A percentile compares a stretch with the other conserved stretches of the same genome.
phyloP scores from a whole-genome alignment of 2,888 invertebrate species.

The Philonicus albiceps region DNA sequence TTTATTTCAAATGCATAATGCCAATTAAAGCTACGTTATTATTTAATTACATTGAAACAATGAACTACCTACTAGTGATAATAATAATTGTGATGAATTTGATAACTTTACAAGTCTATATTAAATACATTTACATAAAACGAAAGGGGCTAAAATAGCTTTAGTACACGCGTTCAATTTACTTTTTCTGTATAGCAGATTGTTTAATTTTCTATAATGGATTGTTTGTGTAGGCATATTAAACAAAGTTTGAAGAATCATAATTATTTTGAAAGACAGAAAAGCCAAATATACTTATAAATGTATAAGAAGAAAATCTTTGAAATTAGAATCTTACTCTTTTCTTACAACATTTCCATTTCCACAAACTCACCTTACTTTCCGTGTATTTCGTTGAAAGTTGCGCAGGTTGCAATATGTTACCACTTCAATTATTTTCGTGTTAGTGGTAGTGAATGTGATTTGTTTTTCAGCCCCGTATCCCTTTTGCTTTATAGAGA shows the following conservation, averaged over 20 bases:
- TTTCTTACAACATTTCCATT: not conserved
- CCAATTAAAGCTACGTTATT: too few species aligned
- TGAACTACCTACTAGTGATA: too few species aligned
- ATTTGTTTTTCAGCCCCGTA: not conserved
- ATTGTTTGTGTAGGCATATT: too few species aligned
- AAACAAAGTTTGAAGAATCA: not conserved
- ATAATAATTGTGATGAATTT: too few species aligned
- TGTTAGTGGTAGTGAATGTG: not conserved
- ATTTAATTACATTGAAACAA: too few species aligned
- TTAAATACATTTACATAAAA: too few species aligned
- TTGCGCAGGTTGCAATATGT: not conserved
- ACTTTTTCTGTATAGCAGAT: too few species aligned
- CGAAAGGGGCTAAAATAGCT: too few species aligned
- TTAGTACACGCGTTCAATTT: too few species aligned
- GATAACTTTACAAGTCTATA: too few species aligned
- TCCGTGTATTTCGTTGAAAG: not conserved
- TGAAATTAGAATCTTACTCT: not conserved
- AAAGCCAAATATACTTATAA: not conserved
- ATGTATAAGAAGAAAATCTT: not conserved
- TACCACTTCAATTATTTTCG: not conserved
- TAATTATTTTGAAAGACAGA: not conserved
- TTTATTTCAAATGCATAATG: too few species aligned
- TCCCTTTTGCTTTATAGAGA: not conserved
- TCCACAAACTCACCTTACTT: not conserved
- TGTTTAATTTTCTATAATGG: too few species aligned